phyloP scores from a whole-genome alignment of 2,888 invertebrate genomes.

The Sisyra nigra region DNA sequence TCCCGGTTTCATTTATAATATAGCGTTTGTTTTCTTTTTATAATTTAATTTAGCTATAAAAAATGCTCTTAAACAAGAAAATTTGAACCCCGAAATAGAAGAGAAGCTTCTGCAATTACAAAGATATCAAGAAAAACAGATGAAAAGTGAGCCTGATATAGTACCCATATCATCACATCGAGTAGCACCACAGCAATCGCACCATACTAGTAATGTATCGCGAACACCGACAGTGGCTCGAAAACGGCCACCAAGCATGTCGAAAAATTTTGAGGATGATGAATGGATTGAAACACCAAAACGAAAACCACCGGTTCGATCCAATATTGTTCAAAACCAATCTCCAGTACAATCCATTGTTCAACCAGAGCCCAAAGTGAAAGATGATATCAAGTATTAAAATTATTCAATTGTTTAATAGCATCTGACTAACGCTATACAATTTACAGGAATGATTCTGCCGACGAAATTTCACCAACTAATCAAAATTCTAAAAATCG shows the following conservation, averaged over 20 bases:
- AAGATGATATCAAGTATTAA: conserved; percentile 10
- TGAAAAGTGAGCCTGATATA: conserved; percentile 39
- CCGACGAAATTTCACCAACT: conserved; percentile 9
- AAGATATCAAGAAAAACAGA: conserved; percentile 65
- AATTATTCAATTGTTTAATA: neutral
- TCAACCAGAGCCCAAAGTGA: conserved; percentile 11
- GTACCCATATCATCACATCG: conserved; percentile 24
- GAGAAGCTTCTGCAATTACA: conserved; percentile 80
- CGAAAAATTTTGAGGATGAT: conserved; percentile 23
- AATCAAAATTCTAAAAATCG: conserved; percentile 1
- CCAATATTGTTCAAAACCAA: neutral
- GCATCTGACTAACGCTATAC: neutral
- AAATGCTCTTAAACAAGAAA: conserved; percentile 82
- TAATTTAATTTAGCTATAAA: conserved; percentile 51
- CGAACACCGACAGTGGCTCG: conserved; percentile 14
- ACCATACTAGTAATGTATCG: conserved; percentile 7
- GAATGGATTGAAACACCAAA: conserved; percentile 31
- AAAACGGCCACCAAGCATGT: conserved; percentile 22
- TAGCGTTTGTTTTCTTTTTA: no score
- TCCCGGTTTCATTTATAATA: no score
- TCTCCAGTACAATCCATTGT: conserved; percentile 2
- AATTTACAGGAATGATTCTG: conserved; percentile 7
- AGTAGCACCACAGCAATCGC: conserved; percentile 16
- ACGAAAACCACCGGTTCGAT: conserved; percentile 14
- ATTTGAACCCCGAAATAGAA: conserved; percentile 81